phyloP scores from a whole-genome alignment of 2,888 invertebrate genomes.

The Aelia acuminata region DNA sequence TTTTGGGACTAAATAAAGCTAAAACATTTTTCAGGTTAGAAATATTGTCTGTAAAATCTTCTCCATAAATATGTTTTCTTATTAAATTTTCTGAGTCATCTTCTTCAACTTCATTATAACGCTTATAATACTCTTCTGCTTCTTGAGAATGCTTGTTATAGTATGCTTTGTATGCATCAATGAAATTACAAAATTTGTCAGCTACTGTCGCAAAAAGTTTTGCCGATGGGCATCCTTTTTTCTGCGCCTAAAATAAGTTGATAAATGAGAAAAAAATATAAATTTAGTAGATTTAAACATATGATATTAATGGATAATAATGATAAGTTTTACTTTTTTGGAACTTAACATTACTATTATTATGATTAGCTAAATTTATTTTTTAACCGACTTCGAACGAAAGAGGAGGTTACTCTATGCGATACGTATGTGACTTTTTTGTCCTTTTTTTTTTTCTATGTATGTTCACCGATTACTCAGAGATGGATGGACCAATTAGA shows the following conservation, averaged over 20 bases:
- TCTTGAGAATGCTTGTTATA: conserved; percentile 4
- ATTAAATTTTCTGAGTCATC: conserved; percentile 32
- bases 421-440: too few relatives aligned
- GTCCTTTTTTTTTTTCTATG: too few relatives aligned
- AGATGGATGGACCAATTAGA: too few relatives aligned
- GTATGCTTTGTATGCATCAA: neutral
- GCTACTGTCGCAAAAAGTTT: neutral
- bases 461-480: too few relatives aligned
- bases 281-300: neutral
- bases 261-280: too few relatives aligned
- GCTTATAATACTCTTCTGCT: conserved; percentile 20
- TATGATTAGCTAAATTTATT: too few relatives aligned
- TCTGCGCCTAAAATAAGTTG: neutral
- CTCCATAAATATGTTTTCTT: conserved; percentile 20
- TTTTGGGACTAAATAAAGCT: conserved; percentile 15
- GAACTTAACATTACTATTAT: too few relatives aligned
- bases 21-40: conserved; percentile 38
- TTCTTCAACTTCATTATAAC: conserved; percentile 14
- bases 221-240: conserved; percentile 36
- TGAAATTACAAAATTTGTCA: conserved; percentile 7
- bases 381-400: too few relatives aligned
- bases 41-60: conserved; percentile 14
- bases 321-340: neutral
- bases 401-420: too few relatives aligned
- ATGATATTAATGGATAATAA: neutral